Conservation (phyloP, 2,113 vertebrate genomes). For the Tetrax tetrax region DNA sequence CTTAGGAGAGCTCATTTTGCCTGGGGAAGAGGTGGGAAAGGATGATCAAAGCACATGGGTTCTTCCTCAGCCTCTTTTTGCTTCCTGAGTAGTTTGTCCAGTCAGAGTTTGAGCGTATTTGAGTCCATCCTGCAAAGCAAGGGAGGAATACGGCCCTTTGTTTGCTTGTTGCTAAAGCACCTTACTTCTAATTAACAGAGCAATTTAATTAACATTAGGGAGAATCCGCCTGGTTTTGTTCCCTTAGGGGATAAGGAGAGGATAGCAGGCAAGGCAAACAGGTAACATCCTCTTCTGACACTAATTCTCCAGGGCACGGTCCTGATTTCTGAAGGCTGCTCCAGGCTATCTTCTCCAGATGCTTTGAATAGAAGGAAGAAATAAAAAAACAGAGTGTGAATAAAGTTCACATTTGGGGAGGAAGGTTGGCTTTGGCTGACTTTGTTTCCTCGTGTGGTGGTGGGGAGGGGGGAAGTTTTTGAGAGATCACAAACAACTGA, state of each 20-base stretch:
- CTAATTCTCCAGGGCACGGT: conserved; percentile 24
- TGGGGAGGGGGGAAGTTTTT: neutral
- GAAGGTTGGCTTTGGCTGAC: conserved; percentile 20
- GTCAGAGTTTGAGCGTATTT: neutral
- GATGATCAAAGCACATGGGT: neutral
- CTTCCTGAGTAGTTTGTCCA: neutral
- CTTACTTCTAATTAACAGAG: conserved; percentile 63
- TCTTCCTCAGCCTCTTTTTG: neutral
- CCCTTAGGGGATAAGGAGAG: conserved; percentile 10
- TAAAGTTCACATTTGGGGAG: conserved; percentile 22
- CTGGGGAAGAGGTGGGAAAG: neutral
- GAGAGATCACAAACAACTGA: neutral
- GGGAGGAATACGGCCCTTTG: neutral
- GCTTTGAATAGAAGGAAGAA: conserved; percentile 6
- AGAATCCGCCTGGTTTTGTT: conserved; percentile 20
- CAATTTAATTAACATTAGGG: conserved; percentile 59
- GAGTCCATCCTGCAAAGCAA: neutral
- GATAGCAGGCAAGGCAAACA: conserved; percentile 45
- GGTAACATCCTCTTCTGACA: conserved; percentile 53
- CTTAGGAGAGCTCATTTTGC: rapidly evolving
- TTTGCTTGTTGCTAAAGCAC: conserved; percentile 63
- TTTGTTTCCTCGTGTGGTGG: neutral
- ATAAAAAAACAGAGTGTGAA: neutral
- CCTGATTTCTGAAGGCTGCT: conserved; percentile 44
- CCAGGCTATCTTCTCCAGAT: neutral